Conservation (phyloP, 2,113 vertebrate species). For the Orcinus orca region DNA sequence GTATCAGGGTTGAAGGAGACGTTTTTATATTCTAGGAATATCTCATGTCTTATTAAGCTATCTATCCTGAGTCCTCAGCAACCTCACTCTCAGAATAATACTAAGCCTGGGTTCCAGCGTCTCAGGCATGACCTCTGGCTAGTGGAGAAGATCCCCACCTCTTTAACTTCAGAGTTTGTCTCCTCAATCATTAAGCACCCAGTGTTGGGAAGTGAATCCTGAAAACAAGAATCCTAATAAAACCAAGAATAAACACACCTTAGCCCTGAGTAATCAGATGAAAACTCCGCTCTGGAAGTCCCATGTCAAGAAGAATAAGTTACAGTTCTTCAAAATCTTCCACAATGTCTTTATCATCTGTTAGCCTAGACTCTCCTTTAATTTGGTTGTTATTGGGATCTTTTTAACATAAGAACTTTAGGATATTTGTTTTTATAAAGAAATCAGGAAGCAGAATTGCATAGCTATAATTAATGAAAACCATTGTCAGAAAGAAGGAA, state of each 20-base stretch:
- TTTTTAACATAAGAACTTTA: background rate
- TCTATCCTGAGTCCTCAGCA: background rate
- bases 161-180: background rate
- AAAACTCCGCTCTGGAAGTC: background rate
- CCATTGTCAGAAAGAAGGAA: background rate
- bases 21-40: background rate
- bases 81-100: background rate
- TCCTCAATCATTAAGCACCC: background rate
- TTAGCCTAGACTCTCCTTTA: background rate
- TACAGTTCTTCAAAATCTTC: background rate
- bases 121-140: background rate
- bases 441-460: background rate
- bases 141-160: background rate
- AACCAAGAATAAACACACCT: background rate
- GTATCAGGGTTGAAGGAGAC: background rate
- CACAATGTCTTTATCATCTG: background rate
- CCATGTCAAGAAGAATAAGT: background rate
- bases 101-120: background rate
- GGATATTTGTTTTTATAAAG: background rate
- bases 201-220: background rate
- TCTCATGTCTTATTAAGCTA: background rate
- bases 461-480: background rate
- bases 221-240: background rate
- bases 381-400: background rate
- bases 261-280: background rate